Evolutionary conservation across 2,888 invertebrate species (phyloP).

Genomic region (Marronus borbonicus): DNA sequence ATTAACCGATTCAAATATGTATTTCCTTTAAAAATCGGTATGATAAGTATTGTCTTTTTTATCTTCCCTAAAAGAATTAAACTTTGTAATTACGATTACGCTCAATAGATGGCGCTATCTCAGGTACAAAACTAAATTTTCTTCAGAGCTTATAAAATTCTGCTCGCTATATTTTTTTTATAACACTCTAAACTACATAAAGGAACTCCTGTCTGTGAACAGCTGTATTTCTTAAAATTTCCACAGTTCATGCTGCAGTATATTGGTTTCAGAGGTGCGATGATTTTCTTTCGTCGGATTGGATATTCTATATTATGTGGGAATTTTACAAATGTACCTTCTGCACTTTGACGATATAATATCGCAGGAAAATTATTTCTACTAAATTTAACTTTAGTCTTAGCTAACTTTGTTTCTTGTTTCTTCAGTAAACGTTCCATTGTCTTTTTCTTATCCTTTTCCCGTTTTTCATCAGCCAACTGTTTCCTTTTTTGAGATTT

Average conservation of each 20-base stretch:
- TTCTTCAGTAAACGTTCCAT: slow-evolving; percentile 94
- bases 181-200: slow-evolving; percentile 93
- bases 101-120: slow-evolving; percentile 11
- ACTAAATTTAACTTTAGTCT: slow-evolving; percentile 77
- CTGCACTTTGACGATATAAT: slow-evolving; percentile 80
- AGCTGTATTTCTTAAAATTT: slow-evolving; percentile 88
- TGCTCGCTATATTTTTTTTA: slow-evolving; percentile 77
- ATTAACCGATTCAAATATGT: too few relatives aligned
- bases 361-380: slow-evolving; percentile 81
- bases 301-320: slow-evolving; percentile 85
- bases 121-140: background rate
- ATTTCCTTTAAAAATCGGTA: too few relatives aligned
- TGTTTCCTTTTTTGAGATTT: slow-evolving; percentile 94
- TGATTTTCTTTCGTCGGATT: slow-evolving; percentile 72
- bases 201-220: slow-evolving; percentile 88
- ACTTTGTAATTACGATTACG: background rate
- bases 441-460: slow-evolving; percentile 97
- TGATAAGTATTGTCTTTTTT: too few relatives aligned
- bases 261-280: slow-evolving; percentile 72
- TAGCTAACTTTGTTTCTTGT: slow-evolving; percentile 86
- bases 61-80: slow-evolving; percentile 23
- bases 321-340: slow-evolving; percentile 80
- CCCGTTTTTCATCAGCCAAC: slow-evolving; percentile 93
- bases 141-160: slow-evolving; percentile 60
- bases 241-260: slow-evolving; percentile 84